These are phyloP conservation scores for Sula dactylatra DNA, from an alignment of 2,113 vertebrate genomes.

Conservation along the genomic window DNA sequence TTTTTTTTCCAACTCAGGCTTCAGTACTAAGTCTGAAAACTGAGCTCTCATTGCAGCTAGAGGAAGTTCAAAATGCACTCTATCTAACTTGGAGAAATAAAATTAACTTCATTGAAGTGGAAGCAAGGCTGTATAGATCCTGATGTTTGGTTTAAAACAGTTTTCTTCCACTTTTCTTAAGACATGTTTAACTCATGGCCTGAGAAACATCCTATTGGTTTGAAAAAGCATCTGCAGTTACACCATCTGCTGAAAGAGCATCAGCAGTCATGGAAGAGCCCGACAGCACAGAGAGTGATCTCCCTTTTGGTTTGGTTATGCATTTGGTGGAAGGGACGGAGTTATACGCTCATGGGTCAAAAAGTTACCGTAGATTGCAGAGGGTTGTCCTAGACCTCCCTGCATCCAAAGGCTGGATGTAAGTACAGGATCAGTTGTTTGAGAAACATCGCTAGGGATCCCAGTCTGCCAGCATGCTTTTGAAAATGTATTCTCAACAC, in stretches of 20 bases:
- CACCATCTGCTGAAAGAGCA: background rate
- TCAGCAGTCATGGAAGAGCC: background rate
- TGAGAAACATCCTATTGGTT: background rate
- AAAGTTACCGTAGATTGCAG: fast-evolving
- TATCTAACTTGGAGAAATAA: background rate
- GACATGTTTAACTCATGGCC: background rate
- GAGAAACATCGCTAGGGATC: background rate
- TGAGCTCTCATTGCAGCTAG: background rate
- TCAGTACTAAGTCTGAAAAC: background rate
- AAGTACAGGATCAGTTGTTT: background rate
- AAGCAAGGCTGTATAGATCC: background rate
- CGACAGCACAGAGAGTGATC: fast-evolving
- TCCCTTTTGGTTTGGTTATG: background rate
- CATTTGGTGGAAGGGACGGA: background rate
- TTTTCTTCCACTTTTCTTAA: background rate
- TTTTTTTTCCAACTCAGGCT: background rate
- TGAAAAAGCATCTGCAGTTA: background rate
- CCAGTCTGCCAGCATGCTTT: background rate
- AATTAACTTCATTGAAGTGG: background rate
- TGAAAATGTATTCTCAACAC: background rate
- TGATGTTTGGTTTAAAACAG: background rate
- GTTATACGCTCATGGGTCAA: background rate
- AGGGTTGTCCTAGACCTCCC: background rate
- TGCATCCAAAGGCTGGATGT: background rate
- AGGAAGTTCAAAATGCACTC: background rate